Evolutionary conservation across 2,113 vertebrate genomes (phyloP), one percentile per base, ranked within the genome.

Genomic region (Amia ocellicauda): DNA sequence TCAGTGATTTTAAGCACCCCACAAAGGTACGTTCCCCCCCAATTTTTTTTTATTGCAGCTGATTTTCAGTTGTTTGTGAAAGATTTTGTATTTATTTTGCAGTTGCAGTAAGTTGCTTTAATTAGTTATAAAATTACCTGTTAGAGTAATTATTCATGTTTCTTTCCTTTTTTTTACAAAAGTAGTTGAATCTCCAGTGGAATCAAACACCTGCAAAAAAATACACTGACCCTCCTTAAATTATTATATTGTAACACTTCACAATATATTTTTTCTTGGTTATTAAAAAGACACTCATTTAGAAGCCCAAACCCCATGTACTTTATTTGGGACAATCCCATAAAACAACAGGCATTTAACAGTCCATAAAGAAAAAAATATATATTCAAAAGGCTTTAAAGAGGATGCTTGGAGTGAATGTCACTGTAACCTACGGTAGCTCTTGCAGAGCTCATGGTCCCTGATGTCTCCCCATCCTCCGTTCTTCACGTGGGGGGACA

Each of bases 381-480:
- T 72, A 58, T 77, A 81, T 74, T 80, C 68, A 79, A 83, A 87
- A 86, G 83, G 82, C 81, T 83, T 84, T 77, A 79, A 74, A 85
- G 76, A 85, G 83, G 86, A 87, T 89, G 86, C 82, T 56, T 78
- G 74, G 67, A 68, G 80, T 77, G 76, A 82, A 83, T 76, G 85
- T 98, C 90, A 99, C 88, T 98, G 97, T 83, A 99, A 90, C 78
- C 94, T 86, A 78, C 92, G 92, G 68, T 99, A 99, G 73, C 94
- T 99, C 83, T 97, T 97, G 82, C 97, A 98, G 80, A 98, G 93
- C 88, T 99, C 97, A 29, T 99, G 97, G 86, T 99, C 97, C 87
- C 96, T 92, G 77, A 99, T 98, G 64, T 99, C 96, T 14, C 97
- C 97, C 97, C 97, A 99, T 0, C 97, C 97, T 26, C 97, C 97